phyloP scores from a whole-genome alignment of 2,888 invertebrate genomes.

The Trichopoda pennipes region DNA sequence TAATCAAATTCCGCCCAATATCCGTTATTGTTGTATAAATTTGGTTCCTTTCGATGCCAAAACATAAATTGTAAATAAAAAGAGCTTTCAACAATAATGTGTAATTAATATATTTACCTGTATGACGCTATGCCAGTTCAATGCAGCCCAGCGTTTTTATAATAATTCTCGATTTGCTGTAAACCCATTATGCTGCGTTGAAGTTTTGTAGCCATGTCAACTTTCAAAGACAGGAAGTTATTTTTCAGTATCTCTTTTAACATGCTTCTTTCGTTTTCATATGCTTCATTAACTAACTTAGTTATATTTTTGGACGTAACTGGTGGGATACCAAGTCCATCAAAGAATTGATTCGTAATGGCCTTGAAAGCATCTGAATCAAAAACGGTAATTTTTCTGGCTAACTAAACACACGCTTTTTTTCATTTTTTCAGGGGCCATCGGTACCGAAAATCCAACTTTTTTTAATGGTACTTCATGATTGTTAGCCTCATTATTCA shows the following conservation, averaged over 20 bases:
- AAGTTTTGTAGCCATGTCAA: conserved; percentile 22
- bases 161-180: conserved; percentile 30
- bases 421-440: background rate
- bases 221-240: conserved; percentile 16
- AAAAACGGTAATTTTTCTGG: conserved; percentile 1
- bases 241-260: conserved; percentile 22
- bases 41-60: conserved; percentile 17
- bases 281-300: conserved; percentile 25
- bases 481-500: background rate
- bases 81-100: background rate
- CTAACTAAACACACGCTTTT: background rate
- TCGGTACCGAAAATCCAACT: background rate
- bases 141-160: conserved; percentile 36
- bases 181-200: conserved; percentile 25
- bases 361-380: background rate
- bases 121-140: conserved; percentile 28
- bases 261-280: conserved; percentile 22
- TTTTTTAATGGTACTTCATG: background rate
- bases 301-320: conserved; percentile 39
- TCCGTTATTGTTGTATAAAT: conserved; percentile 17
- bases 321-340: conserved; percentile 8
- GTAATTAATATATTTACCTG: conserved; percentile 27
- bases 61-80: conserved; percentile 4
- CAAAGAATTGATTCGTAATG: conserved; percentile 13
- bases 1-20: too few species aligned